Evolutionary conservation across 2,113 vertebrate species (phyloP).

Genomic region (Grammomys surdaster): DNA sequence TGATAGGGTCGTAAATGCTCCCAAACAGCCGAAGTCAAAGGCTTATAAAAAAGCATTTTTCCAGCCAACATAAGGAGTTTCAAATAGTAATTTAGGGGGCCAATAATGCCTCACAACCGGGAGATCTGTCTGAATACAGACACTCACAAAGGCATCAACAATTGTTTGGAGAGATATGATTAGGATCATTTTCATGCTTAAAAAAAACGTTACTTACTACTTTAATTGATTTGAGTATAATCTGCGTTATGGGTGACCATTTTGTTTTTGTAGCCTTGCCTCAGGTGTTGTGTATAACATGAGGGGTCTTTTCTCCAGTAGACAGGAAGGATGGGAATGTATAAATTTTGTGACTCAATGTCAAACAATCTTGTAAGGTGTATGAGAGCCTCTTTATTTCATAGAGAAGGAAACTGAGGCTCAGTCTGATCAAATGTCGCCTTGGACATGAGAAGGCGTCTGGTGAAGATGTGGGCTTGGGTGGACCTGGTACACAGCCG

Average conservation of each 20-base stretch:
- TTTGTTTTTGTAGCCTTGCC: background rate
- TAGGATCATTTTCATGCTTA: background rate
- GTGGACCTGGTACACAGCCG: background rate
- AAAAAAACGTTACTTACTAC: background rate
- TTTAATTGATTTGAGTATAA: background rate
- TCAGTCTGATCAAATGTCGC: background rate
- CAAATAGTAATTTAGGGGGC: constrained; percentile 55
- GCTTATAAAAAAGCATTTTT: constrained; percentile 38
- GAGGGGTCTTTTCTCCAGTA: background rate
- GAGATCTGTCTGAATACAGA: background rate
- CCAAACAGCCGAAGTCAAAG: constrained; percentile 67
- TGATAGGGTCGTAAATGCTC: constrained; percentile 64
- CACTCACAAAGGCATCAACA: background rate
- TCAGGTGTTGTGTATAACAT: background rate
- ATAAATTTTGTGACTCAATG: background rate
- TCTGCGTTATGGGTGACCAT: background rate
- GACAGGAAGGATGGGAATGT: background rate
- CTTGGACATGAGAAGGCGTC: background rate
- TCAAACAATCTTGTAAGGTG: background rate
- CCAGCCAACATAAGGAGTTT: constrained; percentile 37
- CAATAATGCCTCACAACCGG: background rate
- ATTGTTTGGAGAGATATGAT: background rate
- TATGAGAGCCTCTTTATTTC: background rate
- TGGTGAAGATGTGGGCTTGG: background rate
- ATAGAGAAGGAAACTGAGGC: background rate